phyloP scores from a whole-genome alignment of 2,113 vertebrate species.

The Hyperopisus bebe region DNA sequence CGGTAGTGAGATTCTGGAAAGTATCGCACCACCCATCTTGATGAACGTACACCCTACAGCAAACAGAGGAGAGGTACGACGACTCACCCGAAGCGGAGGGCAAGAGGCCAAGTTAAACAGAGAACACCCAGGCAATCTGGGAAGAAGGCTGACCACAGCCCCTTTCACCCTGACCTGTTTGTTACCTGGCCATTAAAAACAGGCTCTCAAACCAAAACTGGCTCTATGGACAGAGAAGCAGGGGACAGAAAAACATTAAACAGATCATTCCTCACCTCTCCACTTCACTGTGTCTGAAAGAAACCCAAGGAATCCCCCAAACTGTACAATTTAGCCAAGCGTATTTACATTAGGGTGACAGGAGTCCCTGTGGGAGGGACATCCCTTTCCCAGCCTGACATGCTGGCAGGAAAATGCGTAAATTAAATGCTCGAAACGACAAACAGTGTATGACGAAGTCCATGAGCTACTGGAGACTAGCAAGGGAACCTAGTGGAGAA shows the following conservation, averaged over 20 bases:
- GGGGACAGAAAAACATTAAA: conserved; percentile 32
- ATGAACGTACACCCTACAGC: not conserved
- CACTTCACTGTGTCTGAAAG: conserved; percentile 46
- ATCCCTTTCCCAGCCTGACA: conserved; percentile 35
- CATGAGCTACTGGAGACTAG: conserved; percentile 36
- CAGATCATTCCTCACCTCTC: conserved; percentile 40
- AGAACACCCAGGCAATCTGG: not conserved
- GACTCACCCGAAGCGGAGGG: not conserved
- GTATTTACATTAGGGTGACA: conserved; percentile 56
- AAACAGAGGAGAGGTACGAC: not conserved
- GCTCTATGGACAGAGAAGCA: not conserved
- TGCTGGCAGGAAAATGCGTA: conserved; percentile 40
- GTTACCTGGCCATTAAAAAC: conserved; percentile 11
- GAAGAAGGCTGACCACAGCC: conserved; percentile 1
- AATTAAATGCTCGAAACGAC: conserved; percentile 40
- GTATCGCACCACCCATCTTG: not conserved
- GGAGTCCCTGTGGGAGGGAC: conserved; percentile 32
- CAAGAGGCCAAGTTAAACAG: not conserved
- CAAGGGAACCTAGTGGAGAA: not conserved
- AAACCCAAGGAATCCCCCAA: conserved; percentile 51
- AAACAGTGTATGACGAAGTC: conserved; percentile 46
- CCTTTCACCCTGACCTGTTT: not conserved
- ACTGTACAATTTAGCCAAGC: conserved; percentile 51
- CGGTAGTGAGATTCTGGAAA: not conserved
- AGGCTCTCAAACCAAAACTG: not conserved